Evolutionary conservation across 2,888 invertebrate species (phyloP).

Genomic region (Perithous albicinctus): DNA sequence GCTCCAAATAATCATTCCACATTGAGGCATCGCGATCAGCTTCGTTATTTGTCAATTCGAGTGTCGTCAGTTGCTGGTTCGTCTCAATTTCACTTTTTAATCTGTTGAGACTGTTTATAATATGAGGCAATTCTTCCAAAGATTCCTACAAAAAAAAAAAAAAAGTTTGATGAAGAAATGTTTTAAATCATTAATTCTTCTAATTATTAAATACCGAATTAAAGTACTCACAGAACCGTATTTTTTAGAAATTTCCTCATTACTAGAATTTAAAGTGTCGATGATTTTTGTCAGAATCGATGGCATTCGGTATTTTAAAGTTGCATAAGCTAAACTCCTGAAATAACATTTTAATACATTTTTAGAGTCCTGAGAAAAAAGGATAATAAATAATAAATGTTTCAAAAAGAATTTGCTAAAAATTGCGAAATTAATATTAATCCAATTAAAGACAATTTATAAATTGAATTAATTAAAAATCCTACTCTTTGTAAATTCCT

Average conservation of each 20-base stretch:
- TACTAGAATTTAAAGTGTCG: conserved; percentile 91
- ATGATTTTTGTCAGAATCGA: conserved; percentile 94
- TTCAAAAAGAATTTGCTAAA: neutral
- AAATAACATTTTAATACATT: conserved; percentile 13
- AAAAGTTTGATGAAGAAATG: neutral
- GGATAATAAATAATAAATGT: neutral
- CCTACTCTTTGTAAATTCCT: conserved; percentile 80
- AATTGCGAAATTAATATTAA: too few species aligned
- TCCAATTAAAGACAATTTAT: too few species aligned
- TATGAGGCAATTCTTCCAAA: conserved; percentile 89
- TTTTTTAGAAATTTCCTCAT: conserved; percentile 86
- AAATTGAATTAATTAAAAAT: too few species aligned
- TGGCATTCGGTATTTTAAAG: conserved; percentile 94
- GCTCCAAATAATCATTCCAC: conserved; percentile 90
- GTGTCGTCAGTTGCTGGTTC: conserved; percentile 90
- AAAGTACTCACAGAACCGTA: conserved; percentile 88
- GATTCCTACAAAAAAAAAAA: conserved; percentile 85
- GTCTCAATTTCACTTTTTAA: conserved; percentile 97
- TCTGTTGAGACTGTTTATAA: conserved; percentile 92
- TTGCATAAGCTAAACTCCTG: conserved; percentile 94
- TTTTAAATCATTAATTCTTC: conserved; percentile 3
- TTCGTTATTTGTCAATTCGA: conserved; percentile 82
- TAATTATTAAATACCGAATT: too few species aligned
- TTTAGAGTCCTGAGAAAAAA: neutral
- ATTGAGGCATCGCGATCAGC: conserved; percentile 86